Base-by-base conservation (phyloP, 2,888 invertebrate genomes). In the Trichopoda pennipes region DNA sequence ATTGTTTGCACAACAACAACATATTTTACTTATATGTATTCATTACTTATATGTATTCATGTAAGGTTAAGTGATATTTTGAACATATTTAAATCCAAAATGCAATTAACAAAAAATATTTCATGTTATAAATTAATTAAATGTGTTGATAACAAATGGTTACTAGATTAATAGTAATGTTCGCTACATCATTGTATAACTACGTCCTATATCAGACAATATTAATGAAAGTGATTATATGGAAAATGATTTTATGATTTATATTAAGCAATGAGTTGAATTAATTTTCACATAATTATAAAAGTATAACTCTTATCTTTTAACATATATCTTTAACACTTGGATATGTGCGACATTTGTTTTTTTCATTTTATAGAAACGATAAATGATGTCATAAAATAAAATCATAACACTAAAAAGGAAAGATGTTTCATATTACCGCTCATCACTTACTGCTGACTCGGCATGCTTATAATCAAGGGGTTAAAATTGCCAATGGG, bases 41-140 rank as follows among this genome's bases (percentile, higher is more conserved):
- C 28, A 9, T 51, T n/a, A n/a, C n/a, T n/a, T n/a, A n/a, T n/a
- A n/a, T n/a, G n/a, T n/a, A n/a, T n/a, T n/a, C n/a, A n/a, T n/a
- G n/a, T n/a, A n/a, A n/a, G n/a, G n/a, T n/a, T n/a, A n/a, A n/a
- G 4, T 38, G 38, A 32, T 28, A 2, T 42, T 28, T 58, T 64
- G 21, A 56, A 49, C 7, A 32, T 58, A 69, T 74, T 77, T 51
- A 70, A 75, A 79, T 82, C 66, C 70, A 55, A 72, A 80, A 61
- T 70, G 53, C 66, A 80, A 76, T 80, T 80, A 70, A 74, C 64
- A 60, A 70, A 69, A 23, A 56, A 80, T 28, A 64, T 80, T 80
- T 75, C 69, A 44, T 56, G 58, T 75, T 75, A 47, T 72, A 51
- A 66, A 70, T 70, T 58, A 38, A 38, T 38, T 38, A 12, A 12